These are phyloP conservation scores for Gastrophysa polygoni DNA, from an alignment of 2,888 invertebrate genomes.

Conservation along the genomic window DNA sequence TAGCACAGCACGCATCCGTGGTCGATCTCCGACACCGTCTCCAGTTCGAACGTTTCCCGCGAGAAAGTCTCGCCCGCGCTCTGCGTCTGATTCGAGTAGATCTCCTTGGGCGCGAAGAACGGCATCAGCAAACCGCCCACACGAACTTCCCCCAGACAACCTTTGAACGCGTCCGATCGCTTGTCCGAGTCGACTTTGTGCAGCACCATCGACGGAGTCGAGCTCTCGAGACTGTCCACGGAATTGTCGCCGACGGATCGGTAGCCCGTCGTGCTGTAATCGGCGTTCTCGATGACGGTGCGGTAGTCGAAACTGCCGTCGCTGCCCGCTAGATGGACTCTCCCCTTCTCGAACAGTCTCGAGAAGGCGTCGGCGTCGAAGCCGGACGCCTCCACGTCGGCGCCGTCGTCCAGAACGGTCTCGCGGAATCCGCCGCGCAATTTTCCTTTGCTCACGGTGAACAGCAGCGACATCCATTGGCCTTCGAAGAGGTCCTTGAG, in stretches of 20 bases:
- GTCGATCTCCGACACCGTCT: conserved; percentile 47
- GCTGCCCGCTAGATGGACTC: conserved; percentile 61
- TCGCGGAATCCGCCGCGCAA: conserved; percentile 61
- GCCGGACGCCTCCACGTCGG: conserved; percentile 58
- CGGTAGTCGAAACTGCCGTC: conserved; percentile 54
- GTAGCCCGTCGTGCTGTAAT: conserved; percentile 49
- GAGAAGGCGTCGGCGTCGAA: conserved; percentile 63
- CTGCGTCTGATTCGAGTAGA: conserved; percentile 66
- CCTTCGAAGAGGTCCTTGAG: conserved; percentile 61
- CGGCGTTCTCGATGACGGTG: conserved; percentile 47
- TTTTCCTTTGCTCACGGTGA: conserved; percentile 60
- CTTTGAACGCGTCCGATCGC: conserved; percentile 58
- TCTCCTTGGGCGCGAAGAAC: conserved; percentile 78
- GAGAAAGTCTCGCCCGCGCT: conserved; percentile 44
- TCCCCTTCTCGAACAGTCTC: conserved; percentile 60
- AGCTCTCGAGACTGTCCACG: conserved; percentile 47
- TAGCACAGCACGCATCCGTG: conserved; percentile 86
- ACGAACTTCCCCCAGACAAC: conserved; percentile 87
- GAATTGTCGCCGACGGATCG: conserved; percentile 51
- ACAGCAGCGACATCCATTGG: conserved; percentile 70
- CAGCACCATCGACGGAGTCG: conserved; percentile 46
- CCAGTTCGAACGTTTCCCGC: conserved; percentile 53
- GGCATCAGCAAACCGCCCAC: conserved; percentile 84
- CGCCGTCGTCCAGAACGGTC: conserved; percentile 61
- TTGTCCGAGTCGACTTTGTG: conserved; percentile 52